Evolutionary conservation across 2,797 vertebrate species (phyloP).

Genomic region (Balearica regulorum): DNA sequence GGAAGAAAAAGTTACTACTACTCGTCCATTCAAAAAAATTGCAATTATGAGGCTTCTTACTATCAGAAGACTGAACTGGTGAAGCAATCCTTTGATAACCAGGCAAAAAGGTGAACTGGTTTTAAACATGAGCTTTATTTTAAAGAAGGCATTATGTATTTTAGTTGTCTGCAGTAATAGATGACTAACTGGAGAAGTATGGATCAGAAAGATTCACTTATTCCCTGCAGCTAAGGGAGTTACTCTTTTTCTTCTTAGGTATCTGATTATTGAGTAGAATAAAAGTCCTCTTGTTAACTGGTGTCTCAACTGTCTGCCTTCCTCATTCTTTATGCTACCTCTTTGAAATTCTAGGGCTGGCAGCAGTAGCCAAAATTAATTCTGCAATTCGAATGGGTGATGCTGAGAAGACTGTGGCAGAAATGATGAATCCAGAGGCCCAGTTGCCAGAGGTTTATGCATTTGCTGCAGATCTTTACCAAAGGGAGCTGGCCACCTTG

Average conservation of each 20-base stretch:
- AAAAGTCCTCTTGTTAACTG: not conserved
- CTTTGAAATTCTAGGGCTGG: conserved; percentile 76
- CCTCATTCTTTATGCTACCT: not conserved
- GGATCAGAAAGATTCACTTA: not conserved
- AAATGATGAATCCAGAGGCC: conserved; percentile 91
- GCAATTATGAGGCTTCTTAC: not conserved
- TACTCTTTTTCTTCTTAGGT: not conserved
- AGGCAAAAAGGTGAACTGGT: not conserved
- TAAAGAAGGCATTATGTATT: not conserved
- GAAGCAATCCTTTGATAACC: not conserved
- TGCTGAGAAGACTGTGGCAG: conserved; percentile 85
- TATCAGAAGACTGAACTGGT: not conserved
- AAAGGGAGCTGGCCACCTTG: conserved; percentile 88
- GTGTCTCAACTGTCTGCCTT: not conserved
- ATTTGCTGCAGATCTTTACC: conserved; percentile 91
- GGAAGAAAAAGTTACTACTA: not conserved
- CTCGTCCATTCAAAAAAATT: not conserved
- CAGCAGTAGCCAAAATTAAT: conserved; percentile 88
- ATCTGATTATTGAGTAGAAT: not conserved
- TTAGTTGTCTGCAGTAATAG: not conserved
- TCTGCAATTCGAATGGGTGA: conserved; percentile 82
- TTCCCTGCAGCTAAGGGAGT: not conserved
- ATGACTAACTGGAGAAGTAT: not conserved
- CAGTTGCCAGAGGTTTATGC: conserved; percentile 91
- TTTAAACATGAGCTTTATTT: not conserved